Evolutionary conservation across 2,888 invertebrate species (phyloP).

Genomic region (Drosophila pullipes): DNA sequence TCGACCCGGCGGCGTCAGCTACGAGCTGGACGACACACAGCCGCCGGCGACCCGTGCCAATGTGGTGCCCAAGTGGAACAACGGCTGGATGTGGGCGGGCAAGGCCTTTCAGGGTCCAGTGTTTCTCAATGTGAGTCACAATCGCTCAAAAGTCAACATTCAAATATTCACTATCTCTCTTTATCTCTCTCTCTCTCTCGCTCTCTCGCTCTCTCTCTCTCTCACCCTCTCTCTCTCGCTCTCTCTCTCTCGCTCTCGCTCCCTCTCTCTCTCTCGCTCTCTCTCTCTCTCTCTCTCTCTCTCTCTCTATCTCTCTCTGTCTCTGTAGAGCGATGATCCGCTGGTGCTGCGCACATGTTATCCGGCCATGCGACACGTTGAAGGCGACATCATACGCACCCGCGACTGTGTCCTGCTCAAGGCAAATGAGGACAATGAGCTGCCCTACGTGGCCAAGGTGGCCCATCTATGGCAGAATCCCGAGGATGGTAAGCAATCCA

Average conservation of each 20-base stretch:
- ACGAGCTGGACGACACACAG: slow-evolving; percentile 86
- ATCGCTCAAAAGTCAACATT: neutral
- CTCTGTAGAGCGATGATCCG: slow-evolving; percentile 90
- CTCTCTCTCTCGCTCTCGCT: slow-evolving; percentile 26
- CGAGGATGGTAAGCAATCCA: slow-evolving; percentile 90
- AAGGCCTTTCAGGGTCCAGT: slow-evolving; percentile 93
- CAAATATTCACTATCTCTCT: slow-evolving; percentile 32
- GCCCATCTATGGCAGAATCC: slow-evolving; percentile 98
- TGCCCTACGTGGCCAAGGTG: slow-evolving; percentile 97
- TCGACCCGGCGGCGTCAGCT: slow-evolving; percentile 81
- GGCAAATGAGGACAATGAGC: slow-evolving; percentile 92
- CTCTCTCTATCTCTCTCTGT: neutral
- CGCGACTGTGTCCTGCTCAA: slow-evolving; percentile 96
- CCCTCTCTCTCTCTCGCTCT: slow-evolving; percentile 28
- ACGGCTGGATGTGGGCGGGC: slow-evolving; percentile 97
- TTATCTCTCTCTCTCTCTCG: neutral
- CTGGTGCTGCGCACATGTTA: slow-evolving; percentile 93
- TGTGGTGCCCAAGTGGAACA: slow-evolving; percentile 91
- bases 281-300: neutral
- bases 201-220: neutral
- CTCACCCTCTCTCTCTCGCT: too few relatives aligned
- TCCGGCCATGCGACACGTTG: slow-evolving; percentile 94
- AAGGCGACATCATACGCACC: slow-evolving; percentile 94
- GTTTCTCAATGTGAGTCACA: slow-evolving; percentile 90
- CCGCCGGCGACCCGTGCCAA: slow-evolving; percentile 84